Percentiles rank a stretch among this genome's conserved stretches.
Conservation (phyloP, 2,113 vertebrate genomes). For the Plecturocebus donacophilus region DNA sequence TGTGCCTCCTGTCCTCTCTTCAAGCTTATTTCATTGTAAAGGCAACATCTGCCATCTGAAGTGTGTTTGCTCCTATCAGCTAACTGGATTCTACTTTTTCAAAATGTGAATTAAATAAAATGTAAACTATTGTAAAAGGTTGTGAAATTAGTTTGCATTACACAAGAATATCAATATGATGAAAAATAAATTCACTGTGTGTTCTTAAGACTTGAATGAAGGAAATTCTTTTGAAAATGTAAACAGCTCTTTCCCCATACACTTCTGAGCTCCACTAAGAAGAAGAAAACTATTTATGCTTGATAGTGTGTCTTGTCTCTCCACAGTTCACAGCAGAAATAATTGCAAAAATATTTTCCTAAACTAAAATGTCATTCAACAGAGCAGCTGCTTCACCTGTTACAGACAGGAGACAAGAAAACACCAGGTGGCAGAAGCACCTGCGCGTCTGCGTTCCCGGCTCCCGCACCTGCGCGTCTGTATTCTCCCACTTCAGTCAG, state of each 20-base stretch:
- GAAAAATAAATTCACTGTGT: neutral
- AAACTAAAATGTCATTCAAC: neutral
- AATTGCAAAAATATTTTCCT: neutral
- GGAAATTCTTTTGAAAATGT: too few relatives aligned
- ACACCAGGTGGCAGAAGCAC: too few relatives aligned
- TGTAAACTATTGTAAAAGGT: neutral
- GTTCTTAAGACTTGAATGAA: neutral
- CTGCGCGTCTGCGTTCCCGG: too few relatives aligned
- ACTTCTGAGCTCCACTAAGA: neutral
- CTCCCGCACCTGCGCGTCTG: too few relatives aligned
- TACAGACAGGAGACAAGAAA: too few relatives aligned
- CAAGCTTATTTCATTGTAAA: neutral
- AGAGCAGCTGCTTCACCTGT: neutral
- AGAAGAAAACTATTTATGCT: neutral
- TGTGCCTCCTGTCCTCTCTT: too few relatives aligned
- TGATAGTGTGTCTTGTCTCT: neutral
- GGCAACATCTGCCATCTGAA: fast-evolving
- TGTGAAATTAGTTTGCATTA: neutral
- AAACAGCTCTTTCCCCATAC: neutral
- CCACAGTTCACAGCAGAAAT: neutral
- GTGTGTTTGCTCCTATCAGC: too few relatives aligned
- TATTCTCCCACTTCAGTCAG: too few relatives aligned
- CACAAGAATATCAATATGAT: neutral
- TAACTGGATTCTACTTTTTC: neutral
- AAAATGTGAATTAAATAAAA: neutral